Base-by-base conservation (phyloP, 1,140 invertebrate genomes). In the Mycetomoellerius zeteki region DNA sequence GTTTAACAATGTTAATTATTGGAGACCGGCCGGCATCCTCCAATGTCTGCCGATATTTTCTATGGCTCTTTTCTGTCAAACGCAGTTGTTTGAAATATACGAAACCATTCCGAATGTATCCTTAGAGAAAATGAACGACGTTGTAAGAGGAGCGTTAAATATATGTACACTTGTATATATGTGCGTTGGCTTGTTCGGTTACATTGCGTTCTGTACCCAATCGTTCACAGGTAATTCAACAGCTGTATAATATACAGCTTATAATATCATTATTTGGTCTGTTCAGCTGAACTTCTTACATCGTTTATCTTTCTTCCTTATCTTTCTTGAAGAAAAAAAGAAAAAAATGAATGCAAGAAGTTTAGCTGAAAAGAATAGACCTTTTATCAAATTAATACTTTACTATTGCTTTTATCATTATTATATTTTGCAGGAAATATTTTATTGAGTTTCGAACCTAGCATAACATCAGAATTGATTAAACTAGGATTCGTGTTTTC, bases 71-170 rank as follows among this genome's bases (percentile, higher is more conserved):
- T 99, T 98, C 86, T 99, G 99, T 96, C 99, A 99, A 96, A 99
- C 98, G 96, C 99, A 99, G 96, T 95, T 99, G 43, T 99, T 99
- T 96, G 98, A 99, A 94, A 98, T 99, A 82, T 99, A 99, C 94
- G 98, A 99, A 90, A 97, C 97, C 10, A 96, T 99, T 43, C 98
- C 98, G 2, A 98, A 98, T 92, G 97, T 98, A 50, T 98, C 98
- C 14, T 94, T 99, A 56, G 98, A 98, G 86, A 98, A 98, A 93
- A 98, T 99, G 97, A 99, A 99, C 93, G 94, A 96, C 87, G 97
- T 99, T 76, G 97, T 99, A 3, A 97, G 97, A 92, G 97, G 97
- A 86, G 99, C 99, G 19, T 97, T 99, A 43, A 98, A 98, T 95
- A 97, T 99, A 89, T 99, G 99, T 94, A 98, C 98, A 64, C 95